These are phyloP conservation scores for Lithophane ornitopus DNA, from an alignment of 2,888 invertebrate species.

Conservation along the genomic window DNA sequence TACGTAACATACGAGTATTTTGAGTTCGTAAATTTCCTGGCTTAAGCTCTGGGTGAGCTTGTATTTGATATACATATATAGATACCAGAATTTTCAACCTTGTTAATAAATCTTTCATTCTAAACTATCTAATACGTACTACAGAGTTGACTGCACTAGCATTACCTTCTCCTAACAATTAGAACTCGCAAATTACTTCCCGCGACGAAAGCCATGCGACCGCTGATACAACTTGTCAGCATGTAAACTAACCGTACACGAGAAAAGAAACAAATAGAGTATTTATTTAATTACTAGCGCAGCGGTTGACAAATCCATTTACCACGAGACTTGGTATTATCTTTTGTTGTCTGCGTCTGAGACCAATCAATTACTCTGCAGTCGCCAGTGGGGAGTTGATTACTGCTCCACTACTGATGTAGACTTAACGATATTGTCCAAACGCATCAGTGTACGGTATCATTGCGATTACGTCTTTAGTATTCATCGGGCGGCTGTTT, in stretches of 20 bases:
- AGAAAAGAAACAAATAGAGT: slow-evolving; percentile 77
- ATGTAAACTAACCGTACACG: slow-evolving; percentile 69
- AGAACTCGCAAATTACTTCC: slow-evolving; percentile 39
- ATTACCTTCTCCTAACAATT: slow-evolving; percentile 28
- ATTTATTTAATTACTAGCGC: slow-evolving; percentile 88
- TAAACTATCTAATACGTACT: background rate
- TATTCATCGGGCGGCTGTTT: slow-evolving; percentile 61
- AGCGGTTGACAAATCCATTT: slow-evolving; percentile 89
- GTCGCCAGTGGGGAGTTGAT: slow-evolving; percentile 83
- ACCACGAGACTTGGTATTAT: slow-evolving; percentile 83
- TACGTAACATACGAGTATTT: background rate
- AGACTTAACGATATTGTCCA: slow-evolving; percentile 72
- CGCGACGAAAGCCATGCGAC: slow-evolving; percentile 66
- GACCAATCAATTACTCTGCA: slow-evolving; percentile 87
- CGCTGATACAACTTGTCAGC: slow-evolving; percentile 75
- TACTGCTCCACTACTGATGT: slow-evolving; percentile 77
- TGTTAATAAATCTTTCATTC: background rate
- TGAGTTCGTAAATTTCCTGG: background rate
- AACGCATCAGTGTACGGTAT: slow-evolving; percentile 68
- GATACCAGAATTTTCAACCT: background rate
- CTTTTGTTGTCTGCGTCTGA: slow-evolving; percentile 87
- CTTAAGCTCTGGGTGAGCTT: background rate
- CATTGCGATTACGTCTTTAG: slow-evolving; percentile 62
- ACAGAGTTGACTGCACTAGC: slow-evolving; percentile 6
- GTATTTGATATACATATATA: background rate